These are phyloP conservation scores for Gastrophryne carolinensis DNA, from an alignment of 2,797 vertebrate species.

Conservation along the genomic window DNA sequence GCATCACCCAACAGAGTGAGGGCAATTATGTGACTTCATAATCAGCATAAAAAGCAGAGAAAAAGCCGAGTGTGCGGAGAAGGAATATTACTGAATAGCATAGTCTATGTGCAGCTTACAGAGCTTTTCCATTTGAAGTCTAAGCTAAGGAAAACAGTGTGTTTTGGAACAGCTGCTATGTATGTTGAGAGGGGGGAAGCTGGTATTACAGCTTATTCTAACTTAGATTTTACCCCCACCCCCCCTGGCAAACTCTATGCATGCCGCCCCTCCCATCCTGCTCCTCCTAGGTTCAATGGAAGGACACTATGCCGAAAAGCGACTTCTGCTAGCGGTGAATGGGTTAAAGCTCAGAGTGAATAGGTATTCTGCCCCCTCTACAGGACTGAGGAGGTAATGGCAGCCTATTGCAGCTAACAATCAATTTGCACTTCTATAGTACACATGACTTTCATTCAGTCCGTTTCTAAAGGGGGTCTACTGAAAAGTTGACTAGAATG, in stretches of 20 bases:
- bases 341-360: conserved; percentile 14
- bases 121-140: conserved; percentile 40
- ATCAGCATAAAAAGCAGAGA: background rate
- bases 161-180: conserved; percentile 54
- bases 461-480: too few species aligned
- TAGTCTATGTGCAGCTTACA: conserved; percentile 36
- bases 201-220: conserved; percentile 53
- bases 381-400: background rate
- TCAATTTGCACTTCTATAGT: too few species aligned
- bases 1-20: background rate
- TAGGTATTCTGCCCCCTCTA: conserved; percentile 33
- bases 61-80: conserved; percentile 3
- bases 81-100: conserved; percentile 19
- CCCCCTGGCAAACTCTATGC: conserved; percentile 48
- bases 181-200: conserved; percentile 51
- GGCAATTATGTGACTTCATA: background rate
- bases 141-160: conserved; percentile 47
- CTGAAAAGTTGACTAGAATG: too few species aligned
- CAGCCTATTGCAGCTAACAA: background rate
- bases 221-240: conserved; percentile 49
- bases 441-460: too few species aligned
- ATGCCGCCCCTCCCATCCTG: conserved; percentile 50
- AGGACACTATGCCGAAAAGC: conserved; percentile 48
- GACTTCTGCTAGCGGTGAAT: background rate
- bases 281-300: conserved; percentile 53